A percentile compares a stretch with the other conserved stretches of the same genome.
Evolutionary conservation across 2,113 vertebrate species (phyloP).

Genomic region (Bothrops jararaca): DNA sequence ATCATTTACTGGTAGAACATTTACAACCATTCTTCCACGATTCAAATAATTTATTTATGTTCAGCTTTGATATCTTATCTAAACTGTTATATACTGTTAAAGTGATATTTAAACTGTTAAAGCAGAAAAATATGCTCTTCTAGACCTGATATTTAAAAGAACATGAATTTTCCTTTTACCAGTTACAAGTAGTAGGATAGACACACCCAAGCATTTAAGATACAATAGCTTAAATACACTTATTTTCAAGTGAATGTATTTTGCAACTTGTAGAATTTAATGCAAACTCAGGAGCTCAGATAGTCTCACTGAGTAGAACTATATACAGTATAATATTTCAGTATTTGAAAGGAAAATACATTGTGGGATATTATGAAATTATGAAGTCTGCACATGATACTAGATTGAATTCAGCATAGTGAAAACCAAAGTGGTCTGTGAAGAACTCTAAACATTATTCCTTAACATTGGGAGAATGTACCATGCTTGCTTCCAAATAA

Average conservation of each 20-base stretch:
- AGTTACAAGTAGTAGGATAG: neutral
- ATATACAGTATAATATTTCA: neutral
- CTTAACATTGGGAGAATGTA: neutral
- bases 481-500: neutral
- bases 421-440: neutral
- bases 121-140: neutral
- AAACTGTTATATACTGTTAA: neutral
- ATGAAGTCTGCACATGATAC: neutral
- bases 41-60: neutral
- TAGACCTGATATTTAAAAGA: too few relatives aligned
- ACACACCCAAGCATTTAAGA: neutral
- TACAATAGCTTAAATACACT: neutral
- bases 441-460: neutral
- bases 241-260: neutral
- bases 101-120: neutral
- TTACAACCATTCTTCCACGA: neutral
- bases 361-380: neutral
- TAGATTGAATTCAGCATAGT: neutral
- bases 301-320: neutral
- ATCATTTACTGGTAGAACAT: neutral
- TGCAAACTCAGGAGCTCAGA: neutral
- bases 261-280: neutral
- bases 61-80: neutral
- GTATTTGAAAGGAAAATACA: neutral
- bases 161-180: neutral